Base-by-base conservation (phyloP, 2,113 vertebrate species). In the Cebus imitator region DNA sequence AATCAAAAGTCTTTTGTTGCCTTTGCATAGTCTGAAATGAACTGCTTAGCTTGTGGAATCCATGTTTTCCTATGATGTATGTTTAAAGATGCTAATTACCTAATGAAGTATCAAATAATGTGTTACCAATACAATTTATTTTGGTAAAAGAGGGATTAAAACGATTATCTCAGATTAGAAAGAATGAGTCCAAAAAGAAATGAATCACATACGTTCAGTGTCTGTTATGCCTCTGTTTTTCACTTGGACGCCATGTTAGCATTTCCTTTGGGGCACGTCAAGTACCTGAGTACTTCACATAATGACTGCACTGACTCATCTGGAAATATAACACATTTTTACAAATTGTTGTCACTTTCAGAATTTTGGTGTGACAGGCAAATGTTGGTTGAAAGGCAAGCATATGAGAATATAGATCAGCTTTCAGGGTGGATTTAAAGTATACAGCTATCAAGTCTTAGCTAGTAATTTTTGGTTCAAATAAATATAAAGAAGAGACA, bases 11-110 rank as follows among this genome's bases (percentile, higher is more conserved):
- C 72, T 93, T 12, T 75, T 76, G 21, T 76, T 95, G 57, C 57
- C 57, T 76, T 78, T 93, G 48, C 23, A n/a, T 30, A 81, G 70
- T 76, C 64, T 92, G 57, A 96, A 96, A 91, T 37, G 68, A 92
- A 91, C 40, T 92, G 14, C 85, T 95, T 95, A 73, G 55, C 97
- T 95, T 43, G 32, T 94, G n/a, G 27, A 91, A 87, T 96, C 73
- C 92, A 68, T 87, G 25, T 84, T 96, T 96, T 95, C 52, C 6
- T 16, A 48, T 70, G 81, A 83, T 94, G 48, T 89, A 52, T 86
- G 57, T 95, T 97, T 89, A 23, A 94, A 98, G 97, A 96, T 95
- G 97, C 70, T 72, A 95, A 96, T 89, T 85, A 97, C 61, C 25
- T 96, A 95, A 94, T 91, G 95, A 94, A 45, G 27, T 89, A 57